Evolutionary conservation across 2,888 invertebrate genomes (phyloP).

Genomic region (Polyommatus icarus): DNA sequence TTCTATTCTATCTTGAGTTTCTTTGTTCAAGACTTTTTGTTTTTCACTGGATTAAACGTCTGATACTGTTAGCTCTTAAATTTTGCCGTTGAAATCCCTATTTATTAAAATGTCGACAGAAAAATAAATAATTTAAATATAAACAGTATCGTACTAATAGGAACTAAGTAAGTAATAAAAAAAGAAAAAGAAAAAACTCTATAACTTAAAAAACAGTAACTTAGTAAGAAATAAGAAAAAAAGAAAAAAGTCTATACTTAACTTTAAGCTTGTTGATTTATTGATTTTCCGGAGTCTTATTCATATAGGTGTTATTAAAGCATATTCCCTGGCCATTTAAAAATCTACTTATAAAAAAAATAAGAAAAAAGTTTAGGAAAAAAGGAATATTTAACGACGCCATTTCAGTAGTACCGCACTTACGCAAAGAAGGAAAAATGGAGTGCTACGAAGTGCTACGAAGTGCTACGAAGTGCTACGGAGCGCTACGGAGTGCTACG

Average conservation of each 20-base stretch:
- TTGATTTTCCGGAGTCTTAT: too few relatives aligned
- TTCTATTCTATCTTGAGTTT: conserved; percentile 7
- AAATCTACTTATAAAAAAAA: too few relatives aligned
- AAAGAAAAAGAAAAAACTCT: too few relatives aligned
- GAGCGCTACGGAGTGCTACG: conserved; percentile 4
- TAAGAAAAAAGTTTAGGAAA: too few relatives aligned
- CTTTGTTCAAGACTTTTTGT: conserved; percentile 2
- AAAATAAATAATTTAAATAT: neutral
- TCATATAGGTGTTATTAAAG: too few relatives aligned
- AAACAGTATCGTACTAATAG: too few relatives aligned
- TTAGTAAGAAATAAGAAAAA: too few relatives aligned
- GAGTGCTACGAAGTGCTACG: neutral
- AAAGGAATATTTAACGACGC: neutral
- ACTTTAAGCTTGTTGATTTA: too few relatives aligned
- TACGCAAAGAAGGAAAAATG: conserved; percentile 13
- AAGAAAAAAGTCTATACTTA: too few relatives aligned
- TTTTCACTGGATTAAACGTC: neutral
- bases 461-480: conserved; percentile 3
- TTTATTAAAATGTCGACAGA: neutral
- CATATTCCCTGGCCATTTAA: too few relatives aligned
- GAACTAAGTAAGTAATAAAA: too few relatives aligned
- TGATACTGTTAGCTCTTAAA: conserved; percentile 18
- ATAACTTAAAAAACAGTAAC: too few relatives aligned
- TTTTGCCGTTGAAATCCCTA: neutral
- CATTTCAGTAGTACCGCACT: conserved; percentile 1